A percentile compares a stretch with the other conserved stretches of the same genome.
Conservation (phyloP, 2,797 vertebrate species). For the Takifugu rubripes region DNA sequence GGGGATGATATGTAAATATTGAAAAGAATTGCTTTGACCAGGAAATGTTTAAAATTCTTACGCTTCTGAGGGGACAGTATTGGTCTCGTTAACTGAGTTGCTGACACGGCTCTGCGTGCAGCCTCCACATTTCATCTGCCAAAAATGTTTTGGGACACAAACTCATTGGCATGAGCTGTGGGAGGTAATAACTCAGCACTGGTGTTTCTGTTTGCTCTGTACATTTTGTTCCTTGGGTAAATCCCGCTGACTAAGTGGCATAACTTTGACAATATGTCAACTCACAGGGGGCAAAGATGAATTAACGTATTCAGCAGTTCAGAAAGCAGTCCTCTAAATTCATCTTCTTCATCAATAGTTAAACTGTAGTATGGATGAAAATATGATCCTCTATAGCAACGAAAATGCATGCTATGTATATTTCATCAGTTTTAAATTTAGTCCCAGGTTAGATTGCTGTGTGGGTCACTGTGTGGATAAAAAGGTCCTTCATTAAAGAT, state of each 20-base stretch:
- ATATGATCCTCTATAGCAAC: constrained; percentile 41
- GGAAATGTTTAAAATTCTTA: neutral
- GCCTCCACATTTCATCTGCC: constrained; percentile 40
- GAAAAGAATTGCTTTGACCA: neutral
- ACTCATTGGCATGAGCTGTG: constrained; percentile 50
- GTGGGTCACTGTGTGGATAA: constrained; percentile 55
- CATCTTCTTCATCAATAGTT: constrained; percentile 35
- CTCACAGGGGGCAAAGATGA: constrained; percentile 58
- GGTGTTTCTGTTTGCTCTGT: constrained; percentile 68
- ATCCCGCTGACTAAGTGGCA: constrained; percentile 67
- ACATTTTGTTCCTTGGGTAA: constrained; percentile 68
- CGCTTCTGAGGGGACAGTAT: neutral
- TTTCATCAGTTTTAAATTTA: constrained; percentile 61
- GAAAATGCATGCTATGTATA: constrained; percentile 60
- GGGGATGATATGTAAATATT: neutral
- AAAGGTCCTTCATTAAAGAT: constrained; percentile 66
- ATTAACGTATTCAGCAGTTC: constrained; percentile 63
- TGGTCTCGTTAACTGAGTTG: constrained; percentile 25
- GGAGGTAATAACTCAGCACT: constrained; percentile 49
- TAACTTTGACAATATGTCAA: constrained; percentile 71
- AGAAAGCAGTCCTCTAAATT: constrained; percentile 52
- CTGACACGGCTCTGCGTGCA: constrained; percentile 27
- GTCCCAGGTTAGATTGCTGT: constrained; percentile 51
- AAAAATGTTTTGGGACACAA: constrained; percentile 48
- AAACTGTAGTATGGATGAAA: constrained; percentile 24